Evolutionary conservation across 2,797 vertebrate species (phyloP).

Genomic region (Eulemur albifrons): DNA sequence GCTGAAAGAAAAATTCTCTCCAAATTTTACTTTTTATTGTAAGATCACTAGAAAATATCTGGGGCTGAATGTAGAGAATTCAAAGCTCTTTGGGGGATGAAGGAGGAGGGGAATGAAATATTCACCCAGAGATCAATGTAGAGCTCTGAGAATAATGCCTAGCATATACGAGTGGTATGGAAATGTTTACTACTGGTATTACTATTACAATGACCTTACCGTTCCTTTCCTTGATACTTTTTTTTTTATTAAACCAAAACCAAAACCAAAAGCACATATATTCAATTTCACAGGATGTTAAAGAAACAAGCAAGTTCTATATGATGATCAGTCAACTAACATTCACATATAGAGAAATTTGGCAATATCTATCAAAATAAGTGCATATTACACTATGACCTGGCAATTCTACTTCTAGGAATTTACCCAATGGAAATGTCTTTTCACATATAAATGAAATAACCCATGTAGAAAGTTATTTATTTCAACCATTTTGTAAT

Average conservation of each 20-base stretch:
- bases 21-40: not conserved
- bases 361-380: not conserved
- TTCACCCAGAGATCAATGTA: not conserved
- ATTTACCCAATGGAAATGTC: not conserved
- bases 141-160: not conserved
- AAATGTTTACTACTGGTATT: not conserved
- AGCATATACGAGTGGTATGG: not conserved
- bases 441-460: conserved; percentile 16
- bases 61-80: not conserved
- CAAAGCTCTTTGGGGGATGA: not conserved
- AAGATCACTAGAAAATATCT: not conserved
- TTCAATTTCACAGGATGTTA: not conserved
- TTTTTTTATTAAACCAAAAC: not conserved
- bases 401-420: not conserved
- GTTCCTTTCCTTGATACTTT: not conserved
- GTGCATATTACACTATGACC: not conserved
- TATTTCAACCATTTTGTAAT: not conserved
- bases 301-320: not conserved
- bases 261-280: not conserved
- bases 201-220: not conserved
- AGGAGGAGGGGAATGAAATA: not conserved
- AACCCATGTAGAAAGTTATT: not conserved
- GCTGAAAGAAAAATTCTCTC: not conserved
- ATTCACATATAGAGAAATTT: not conserved
- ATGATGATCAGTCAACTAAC: not conserved